Base-by-base conservation (phyloP, 2,797 vertebrate species). In the Todus mexicanus region DNA sequence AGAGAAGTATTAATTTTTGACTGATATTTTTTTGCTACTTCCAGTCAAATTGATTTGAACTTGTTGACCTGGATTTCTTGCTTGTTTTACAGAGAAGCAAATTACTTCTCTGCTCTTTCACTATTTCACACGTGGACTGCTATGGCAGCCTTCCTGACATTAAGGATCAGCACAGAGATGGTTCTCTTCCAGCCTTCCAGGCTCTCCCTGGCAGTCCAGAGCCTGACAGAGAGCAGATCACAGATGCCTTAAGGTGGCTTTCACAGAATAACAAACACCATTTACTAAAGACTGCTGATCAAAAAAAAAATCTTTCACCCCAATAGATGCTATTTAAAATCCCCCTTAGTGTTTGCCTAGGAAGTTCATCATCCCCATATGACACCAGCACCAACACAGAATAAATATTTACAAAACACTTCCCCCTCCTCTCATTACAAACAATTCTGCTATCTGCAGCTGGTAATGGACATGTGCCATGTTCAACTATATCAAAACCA, bases 361-460 rank as follows among this genome's bases (percentile, higher is more conserved):
- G 77, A 91, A 95, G 74, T 70, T 69, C 79, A 91, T 82, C 83
- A 90, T 84, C 64, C 89, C 60, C 77, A 50, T 57, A 63, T 31
- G 79, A 93, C 80, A 93, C 80, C 51, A 88, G 91, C 54, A 93
- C 71, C 93, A 95, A 92, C 90, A 91, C 11, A 73, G 87, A 82
- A 90, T 69, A 93, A 94, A 96, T 92, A 93, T 94, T 96, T 92
- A 95, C 85, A 76, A 91, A 88, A 94, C 89, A 88, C 87, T 92
- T 93, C 85, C 90, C 61, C 73, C 93, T 95, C 92, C 83, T 87
- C 94, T 92, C 91, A 75, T 92, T 88, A 94, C 83, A 81, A 87
- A 84, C 90, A 91, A 78, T 93, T 95, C 88, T 91, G 80, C 87
- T 91, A n/a, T 90, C 90, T 75, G 79, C 95, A 90, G 91, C 70